Percentiles rank a stretch among this genome's conserved stretches.
Conservation (phyloP, 2,113 vertebrate species). For the Tichodroma muraria region DNA sequence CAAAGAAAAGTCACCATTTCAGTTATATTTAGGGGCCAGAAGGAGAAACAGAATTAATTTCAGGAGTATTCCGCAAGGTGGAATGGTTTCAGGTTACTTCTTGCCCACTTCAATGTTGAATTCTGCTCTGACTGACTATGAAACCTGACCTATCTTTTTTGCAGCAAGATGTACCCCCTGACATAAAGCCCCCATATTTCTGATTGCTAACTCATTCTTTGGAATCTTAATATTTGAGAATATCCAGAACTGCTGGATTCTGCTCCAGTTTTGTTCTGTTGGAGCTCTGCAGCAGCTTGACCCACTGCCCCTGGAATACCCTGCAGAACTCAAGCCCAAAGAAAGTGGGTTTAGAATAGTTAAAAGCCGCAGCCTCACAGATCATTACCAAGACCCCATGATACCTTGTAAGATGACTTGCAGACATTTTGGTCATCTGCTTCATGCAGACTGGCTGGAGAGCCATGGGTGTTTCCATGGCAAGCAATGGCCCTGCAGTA, state of each 20-base stretch:
- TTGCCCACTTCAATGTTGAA: not conserved
- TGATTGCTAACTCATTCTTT: not conserved
- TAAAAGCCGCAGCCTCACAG: not conserved
- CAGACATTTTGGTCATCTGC: not conserved
- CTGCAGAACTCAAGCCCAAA: not conserved
- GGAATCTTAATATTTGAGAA: not conserved
- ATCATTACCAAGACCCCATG: not conserved
- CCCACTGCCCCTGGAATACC: not conserved
- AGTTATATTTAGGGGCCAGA: not conserved
- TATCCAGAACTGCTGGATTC: not conserved
- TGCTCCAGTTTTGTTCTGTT: not conserved
- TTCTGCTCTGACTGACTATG: not conserved
- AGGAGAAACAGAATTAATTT: not conserved
- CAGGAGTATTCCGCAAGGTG: not conserved
- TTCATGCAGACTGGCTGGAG: not conserved
- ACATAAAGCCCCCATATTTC: not conserved
- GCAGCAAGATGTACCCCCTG: not conserved
- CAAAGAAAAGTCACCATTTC: not conserved
- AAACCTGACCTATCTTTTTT: not conserved
- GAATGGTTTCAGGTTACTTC: not conserved
- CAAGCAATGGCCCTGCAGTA: not conserved
- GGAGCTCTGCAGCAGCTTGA: not conserved
- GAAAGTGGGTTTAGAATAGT: not conserved
- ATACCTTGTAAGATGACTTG: not conserved
- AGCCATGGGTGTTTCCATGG: not conserved